These are phyloP conservation scores for Cryptoprocta ferox DNA, from an alignment of 2,797 vertebrate species.

Conservation along the genomic window DNA sequence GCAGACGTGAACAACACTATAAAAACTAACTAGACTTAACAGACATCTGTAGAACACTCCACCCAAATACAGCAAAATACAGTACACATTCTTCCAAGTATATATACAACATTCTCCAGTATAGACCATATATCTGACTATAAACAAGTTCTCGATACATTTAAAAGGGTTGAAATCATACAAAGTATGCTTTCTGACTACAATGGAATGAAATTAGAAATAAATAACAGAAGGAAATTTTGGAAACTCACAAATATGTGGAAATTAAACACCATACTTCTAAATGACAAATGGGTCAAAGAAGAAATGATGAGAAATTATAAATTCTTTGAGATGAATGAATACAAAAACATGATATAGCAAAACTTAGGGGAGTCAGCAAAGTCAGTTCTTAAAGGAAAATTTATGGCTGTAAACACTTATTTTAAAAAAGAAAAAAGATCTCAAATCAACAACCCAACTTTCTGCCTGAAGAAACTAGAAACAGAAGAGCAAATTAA, in stretches of 20 bases:
- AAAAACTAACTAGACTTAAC: neutral
- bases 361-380: neutral
- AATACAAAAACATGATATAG: neutral
- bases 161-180: neutral
- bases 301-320: neutral
- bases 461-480: neutral
- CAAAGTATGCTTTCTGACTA: neutral
- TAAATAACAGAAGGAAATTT: neutral
- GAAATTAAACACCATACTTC: neutral
- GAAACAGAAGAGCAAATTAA: neutral
- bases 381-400: neutral
- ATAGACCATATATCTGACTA: neutral
- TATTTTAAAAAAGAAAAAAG: neutral
- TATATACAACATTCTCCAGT: neutral
- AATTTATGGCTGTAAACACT: neutral
- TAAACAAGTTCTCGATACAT: neutral
- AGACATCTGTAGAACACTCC: neutral
- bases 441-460: conserved; percentile 12
- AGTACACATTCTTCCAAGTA: neutral
- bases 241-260: neutral
- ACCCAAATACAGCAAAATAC: neutral
- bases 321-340: neutral
- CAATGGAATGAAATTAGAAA: neutral
- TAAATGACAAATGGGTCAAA: neutral
- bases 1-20: neutral